Percentiles rank a stretch among this genome's conserved stretches.
phyloP scores from a whole-genome alignment of 1,140 invertebrate species.

The Lerema accius region DNA sequence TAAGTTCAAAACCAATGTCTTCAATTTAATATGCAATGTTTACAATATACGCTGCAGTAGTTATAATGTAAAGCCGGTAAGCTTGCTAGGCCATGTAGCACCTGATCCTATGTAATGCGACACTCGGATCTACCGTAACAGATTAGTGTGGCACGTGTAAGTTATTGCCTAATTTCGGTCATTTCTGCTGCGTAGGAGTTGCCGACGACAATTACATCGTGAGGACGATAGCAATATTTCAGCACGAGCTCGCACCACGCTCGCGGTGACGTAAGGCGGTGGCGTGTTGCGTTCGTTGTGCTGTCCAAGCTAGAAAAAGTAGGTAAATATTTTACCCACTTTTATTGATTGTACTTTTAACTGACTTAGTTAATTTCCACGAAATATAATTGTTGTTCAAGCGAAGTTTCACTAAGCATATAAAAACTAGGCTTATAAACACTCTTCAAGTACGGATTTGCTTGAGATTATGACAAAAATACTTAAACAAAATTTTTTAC shows the following conservation, averaged over 20 bases:
- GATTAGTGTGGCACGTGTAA: conserved; percentile 28
- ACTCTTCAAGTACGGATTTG: too few species aligned
- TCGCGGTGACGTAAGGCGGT: not conserved
- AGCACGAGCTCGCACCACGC: not conserved
- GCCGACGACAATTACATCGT: not conserved
- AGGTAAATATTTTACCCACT: too few species aligned
- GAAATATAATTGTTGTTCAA: too few species aligned
- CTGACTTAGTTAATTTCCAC: too few species aligned
- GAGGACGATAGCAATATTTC: not conserved
- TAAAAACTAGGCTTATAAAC: too few species aligned
- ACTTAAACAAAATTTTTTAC: too few species aligned
- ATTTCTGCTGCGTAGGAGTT: conserved; percentile 8
- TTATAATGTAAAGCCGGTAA: not conserved
- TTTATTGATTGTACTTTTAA: too few species aligned
- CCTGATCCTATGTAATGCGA: conserved; percentile 22
- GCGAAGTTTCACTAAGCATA: too few species aligned
- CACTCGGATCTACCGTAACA: conserved; percentile 3
- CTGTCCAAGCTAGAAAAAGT: not conserved
- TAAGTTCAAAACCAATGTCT: not conserved
- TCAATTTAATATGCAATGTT: conserved; percentile 7
- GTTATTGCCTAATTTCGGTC: conserved; percentile 22
- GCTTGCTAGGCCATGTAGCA: not conserved
- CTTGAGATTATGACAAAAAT: too few species aligned
- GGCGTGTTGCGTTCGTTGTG: conserved; percentile 17
- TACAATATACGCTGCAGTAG: not conserved